phyloP scores from a whole-genome alignment of 2,888 invertebrate species.

The Cephus spinipes region DNA sequence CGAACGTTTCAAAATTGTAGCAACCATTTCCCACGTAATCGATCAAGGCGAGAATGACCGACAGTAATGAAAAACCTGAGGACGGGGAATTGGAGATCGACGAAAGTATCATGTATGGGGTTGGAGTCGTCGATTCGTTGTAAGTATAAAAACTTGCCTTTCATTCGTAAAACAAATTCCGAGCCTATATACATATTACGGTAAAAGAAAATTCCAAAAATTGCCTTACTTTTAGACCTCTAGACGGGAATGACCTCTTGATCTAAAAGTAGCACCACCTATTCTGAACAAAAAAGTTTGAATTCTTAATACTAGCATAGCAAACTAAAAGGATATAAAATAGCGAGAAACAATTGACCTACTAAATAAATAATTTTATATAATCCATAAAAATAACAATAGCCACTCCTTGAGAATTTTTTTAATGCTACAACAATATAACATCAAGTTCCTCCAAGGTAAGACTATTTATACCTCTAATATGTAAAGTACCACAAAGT shows the following conservation, averaged over 20 bases:
- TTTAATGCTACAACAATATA: background rate
- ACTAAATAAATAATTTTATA: background rate
- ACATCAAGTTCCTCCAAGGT: background rate
- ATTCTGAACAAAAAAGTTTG: background rate
- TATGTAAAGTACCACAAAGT: background rate
- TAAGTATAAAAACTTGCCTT: background rate
- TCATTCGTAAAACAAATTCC: background rate
- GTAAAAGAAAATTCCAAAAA: background rate
- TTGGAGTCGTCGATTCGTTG: background rate
- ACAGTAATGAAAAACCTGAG: background rate
- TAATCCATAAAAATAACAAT: background rate
- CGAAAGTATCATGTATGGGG: background rate
- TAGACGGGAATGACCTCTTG: too few species aligned
- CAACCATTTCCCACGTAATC: background rate
- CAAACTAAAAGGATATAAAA: background rate
- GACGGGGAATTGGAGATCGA: background rate
- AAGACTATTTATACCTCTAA: background rate
- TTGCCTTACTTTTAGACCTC: background rate
- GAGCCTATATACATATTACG: background rate
- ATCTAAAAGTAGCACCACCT: too few species aligned
- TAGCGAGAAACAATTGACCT: background rate
- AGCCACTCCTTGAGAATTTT: background rate
- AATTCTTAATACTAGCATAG: background rate
- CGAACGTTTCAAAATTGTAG: too few species aligned
- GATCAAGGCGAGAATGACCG: background rate